A percentile compares a stretch with the other conserved stretches of the same genome.
These are phyloP conservation scores for Hozukius guyotensis DNA, from an alignment of 2,797 vertebrate genomes.

Conservation along the genomic window DNA sequence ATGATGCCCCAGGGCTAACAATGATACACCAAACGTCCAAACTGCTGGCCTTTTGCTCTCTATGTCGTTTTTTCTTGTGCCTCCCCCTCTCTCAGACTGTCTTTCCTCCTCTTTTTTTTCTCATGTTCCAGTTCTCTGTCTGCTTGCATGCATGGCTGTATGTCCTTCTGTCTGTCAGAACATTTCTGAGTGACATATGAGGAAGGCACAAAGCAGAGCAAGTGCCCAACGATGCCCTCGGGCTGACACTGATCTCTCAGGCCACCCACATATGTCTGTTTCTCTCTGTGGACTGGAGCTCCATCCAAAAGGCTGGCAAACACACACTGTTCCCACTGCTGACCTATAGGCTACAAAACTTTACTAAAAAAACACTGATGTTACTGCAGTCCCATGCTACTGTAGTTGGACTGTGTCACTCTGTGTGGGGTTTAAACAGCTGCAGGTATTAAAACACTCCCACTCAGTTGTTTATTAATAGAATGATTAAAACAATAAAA, in stretches of 20 bases:
- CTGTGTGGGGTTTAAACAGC: slow-evolving; percentile 20
- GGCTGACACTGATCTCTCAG: slow-evolving; percentile 68
- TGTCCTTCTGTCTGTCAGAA: slow-evolving; percentile 42
- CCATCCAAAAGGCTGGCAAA: slow-evolving; percentile 23
- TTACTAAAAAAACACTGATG: not conserved
- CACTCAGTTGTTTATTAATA: slow-evolving; percentile 9
- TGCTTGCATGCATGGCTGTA: slow-evolving; percentile 22
- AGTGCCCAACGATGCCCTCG: slow-evolving; percentile 65
- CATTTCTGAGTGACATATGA: slow-evolving; percentile 64
- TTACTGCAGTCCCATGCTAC: slow-evolving; percentile 3
- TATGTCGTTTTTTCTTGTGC: not conserved
- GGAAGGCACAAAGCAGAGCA: slow-evolving; percentile 70
- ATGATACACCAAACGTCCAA: slow-evolving; percentile 51
- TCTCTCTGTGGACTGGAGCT: slow-evolving; percentile 32
- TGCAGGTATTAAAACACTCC: slow-evolving; percentile 13
- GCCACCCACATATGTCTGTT: slow-evolving; percentile 53
- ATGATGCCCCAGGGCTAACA: slow-evolving; percentile 62
- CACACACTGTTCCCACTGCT: slow-evolving; percentile 24
- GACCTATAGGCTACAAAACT: slow-evolving; percentile 12
- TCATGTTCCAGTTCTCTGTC: slow-evolving; percentile 57
- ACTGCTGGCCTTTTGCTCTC: slow-evolving; percentile 48
- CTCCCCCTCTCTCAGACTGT: not conserved
- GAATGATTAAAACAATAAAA: slow-evolving; percentile 15
- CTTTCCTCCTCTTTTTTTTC: slow-evolving; percentile 26
- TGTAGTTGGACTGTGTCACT: slow-evolving; percentile 10